A percentile compares a stretch with the other conserved stretches of the same genome.
phyloP scores from a whole-genome alignment of 2,113 vertebrate species.

The Apodemus speciosus region DNA sequence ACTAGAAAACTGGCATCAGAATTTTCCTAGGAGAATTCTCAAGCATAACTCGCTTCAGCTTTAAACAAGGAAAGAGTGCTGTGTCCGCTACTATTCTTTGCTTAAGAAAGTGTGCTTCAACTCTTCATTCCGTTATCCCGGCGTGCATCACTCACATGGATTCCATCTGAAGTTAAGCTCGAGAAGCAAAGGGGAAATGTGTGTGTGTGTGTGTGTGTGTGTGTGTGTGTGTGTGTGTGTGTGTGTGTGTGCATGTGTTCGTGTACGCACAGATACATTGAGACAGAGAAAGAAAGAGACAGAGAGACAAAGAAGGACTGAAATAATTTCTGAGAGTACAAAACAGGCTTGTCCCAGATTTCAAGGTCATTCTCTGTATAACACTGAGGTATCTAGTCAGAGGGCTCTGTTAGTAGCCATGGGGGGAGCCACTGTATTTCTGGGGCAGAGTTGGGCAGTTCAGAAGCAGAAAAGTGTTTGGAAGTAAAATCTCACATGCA shows the following conservation, averaged over 20 bases:
- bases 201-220: neutral
- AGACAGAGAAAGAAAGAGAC: neutral
- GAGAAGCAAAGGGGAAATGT: constrained; percentile 35
- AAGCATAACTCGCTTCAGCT: neutral
- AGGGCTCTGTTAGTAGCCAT: neutral
- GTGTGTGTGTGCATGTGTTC: neutral
- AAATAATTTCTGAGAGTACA: neutral
- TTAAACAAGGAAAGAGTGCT: neutral
- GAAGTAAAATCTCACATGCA: neutral
- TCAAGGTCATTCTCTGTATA: neutral
- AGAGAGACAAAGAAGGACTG: neutral
- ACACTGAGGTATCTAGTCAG: neutral
- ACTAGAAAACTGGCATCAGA: neutral
- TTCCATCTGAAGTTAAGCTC: constrained; percentile 19
- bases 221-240: neutral
- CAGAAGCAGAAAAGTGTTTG: neutral
- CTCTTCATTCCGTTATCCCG: neutral
- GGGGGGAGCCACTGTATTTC: neutral
- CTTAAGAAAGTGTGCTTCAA: neutral
- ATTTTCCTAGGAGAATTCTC: neutral
- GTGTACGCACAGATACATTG: too few species aligned
- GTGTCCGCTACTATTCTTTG: neutral
- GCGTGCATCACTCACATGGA: neutral
- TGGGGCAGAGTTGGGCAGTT: neutral
- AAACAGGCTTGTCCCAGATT: neutral